A percentile compares a stretch with the other conserved stretches of the same genome.
Evolutionary conservation across 2,113 vertebrate species (phyloP).

Genomic region (Chaenogobius annularis): DNA sequence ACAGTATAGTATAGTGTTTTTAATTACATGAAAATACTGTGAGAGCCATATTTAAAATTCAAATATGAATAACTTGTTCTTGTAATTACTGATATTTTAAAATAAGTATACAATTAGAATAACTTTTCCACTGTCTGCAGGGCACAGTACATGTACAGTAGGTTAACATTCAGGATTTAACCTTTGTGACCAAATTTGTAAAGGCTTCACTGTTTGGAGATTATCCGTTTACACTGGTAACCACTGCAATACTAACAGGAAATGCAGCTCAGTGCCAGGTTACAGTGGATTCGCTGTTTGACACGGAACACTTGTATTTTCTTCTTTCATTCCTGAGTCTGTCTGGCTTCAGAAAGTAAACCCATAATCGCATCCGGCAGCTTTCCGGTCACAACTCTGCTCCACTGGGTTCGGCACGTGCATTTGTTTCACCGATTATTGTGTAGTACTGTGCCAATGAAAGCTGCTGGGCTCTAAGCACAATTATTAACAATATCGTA

Average conservation of each 20-base stretch:
- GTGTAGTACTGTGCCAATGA: neutral
- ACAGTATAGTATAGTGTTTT: too few relatives aligned
- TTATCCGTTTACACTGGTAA: constrained; percentile 24
- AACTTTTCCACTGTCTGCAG: too few relatives aligned
- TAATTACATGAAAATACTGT: too few relatives aligned
- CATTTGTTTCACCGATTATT: constrained; percentile 8
- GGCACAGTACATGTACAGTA: too few relatives aligned
- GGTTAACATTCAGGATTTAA: constrained; percentile 1
- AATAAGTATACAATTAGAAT: too few relatives aligned
- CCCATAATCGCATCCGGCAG: constrained; percentile 53
- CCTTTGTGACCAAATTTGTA: neutral
- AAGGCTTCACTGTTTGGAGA: constrained; percentile 17
- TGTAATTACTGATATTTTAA: too few relatives aligned
- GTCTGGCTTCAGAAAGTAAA: constrained; percentile 46
- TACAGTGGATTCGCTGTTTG: constrained; percentile 44
- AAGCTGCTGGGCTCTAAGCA: neutral
- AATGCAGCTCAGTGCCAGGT: constrained; percentile 46
- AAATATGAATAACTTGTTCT: too few relatives aligned
- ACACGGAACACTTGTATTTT: neutral
- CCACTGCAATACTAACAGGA: constrained; percentile 33
- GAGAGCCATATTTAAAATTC: too few relatives aligned
- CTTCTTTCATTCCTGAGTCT: constrained; percentile 11
- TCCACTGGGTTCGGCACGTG: constrained; percentile 33
- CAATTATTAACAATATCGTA: neutral
- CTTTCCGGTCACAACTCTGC: constrained; percentile 37